Evolutionary conservation across 2,113 vertebrate genomes (phyloP).

Genomic region (Rallus limicola): DNA sequence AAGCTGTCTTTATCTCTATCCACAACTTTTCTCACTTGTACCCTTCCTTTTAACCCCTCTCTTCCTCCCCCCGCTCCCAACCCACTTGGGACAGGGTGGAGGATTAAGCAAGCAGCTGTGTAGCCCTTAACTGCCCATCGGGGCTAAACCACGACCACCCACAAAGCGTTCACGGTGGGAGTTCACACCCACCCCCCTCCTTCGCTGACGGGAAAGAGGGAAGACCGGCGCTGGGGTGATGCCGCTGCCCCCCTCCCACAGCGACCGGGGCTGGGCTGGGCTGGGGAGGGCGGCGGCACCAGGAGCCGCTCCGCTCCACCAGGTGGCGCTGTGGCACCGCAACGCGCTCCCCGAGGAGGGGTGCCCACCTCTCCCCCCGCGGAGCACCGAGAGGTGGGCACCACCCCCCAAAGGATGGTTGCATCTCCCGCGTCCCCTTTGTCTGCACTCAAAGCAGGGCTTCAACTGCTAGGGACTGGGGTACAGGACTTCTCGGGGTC

Average conservation of each 20-base stretch:
- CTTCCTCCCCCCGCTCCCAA: too few species aligned
- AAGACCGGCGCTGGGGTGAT: background rate
- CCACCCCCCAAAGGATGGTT: accelerated
- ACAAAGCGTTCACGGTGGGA: background rate
- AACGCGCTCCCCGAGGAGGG: background rate
- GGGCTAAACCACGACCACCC: background rate
- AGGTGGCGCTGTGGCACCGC: background rate
- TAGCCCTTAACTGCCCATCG: background rate
- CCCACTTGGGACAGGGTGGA: background rate
- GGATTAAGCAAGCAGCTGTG: background rate
- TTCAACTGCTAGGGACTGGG: background rate
- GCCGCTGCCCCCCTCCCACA: too few species aligned
- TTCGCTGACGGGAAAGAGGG: accelerated
- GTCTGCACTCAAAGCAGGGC: background rate
- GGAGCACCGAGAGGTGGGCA: background rate
- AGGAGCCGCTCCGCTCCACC: accelerated
- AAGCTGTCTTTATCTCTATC: too few species aligned
- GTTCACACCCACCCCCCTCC: accelerated
- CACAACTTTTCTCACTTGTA: background rate
- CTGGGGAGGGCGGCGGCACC: background rate
- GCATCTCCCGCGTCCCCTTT: background rate
- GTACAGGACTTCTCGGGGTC: background rate
- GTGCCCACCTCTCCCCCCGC: background rate
- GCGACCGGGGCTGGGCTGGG: too few species aligned
- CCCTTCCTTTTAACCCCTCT: too few species aligned